Conservation (phyloP, 2,797 vertebrate genomes). For the Clarias pachynema region DNA sequence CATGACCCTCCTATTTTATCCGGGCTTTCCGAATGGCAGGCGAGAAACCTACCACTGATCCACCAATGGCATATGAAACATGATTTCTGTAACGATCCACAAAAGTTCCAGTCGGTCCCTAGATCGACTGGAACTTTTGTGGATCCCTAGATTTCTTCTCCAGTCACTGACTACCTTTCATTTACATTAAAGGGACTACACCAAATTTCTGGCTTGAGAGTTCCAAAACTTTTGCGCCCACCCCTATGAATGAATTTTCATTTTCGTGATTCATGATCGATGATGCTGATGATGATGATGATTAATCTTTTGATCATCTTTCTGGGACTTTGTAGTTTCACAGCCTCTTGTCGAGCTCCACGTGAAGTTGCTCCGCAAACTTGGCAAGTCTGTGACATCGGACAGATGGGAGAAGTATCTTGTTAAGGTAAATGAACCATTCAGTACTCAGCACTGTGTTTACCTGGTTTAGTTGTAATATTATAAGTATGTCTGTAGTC, state of each 20-base stretch:
- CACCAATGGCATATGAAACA: not conserved
- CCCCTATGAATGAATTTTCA: not conserved
- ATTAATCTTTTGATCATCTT: not conserved
- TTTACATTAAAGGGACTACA: not conserved
- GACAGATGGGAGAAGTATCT: constrained; percentile 99
- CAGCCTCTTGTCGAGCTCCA: constrained; percentile 95
- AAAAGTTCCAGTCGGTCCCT: not conserved
- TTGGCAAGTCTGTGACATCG: constrained; percentile 91
- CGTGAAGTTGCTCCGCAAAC: constrained; percentile 95
- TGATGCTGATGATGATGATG: not conserved
- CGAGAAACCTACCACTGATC: too few relatives aligned
- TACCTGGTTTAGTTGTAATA: not conserved
- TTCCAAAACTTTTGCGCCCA: not conserved
- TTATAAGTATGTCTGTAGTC: not conserved
- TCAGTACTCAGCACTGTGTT: not conserved
- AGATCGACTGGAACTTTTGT: too few relatives aligned
- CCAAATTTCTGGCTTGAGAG: not conserved
- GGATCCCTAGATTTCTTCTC: too few relatives aligned
- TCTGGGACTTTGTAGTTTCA: constrained; percentile 76
- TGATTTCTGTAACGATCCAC: not conserved
- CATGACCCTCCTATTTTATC: too few relatives aligned
- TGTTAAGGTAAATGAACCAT: constrained; percentile 81
- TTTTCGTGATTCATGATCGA: not conserved
- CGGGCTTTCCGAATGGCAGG: too few relatives aligned
- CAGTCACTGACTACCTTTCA: not conserved